A percentile compares a stretch with the other conserved stretches of the same genome.
Evolutionary conservation across 2,797 vertebrate genomes (phyloP).

Genomic region (Acipenser transmontanus): DNA sequence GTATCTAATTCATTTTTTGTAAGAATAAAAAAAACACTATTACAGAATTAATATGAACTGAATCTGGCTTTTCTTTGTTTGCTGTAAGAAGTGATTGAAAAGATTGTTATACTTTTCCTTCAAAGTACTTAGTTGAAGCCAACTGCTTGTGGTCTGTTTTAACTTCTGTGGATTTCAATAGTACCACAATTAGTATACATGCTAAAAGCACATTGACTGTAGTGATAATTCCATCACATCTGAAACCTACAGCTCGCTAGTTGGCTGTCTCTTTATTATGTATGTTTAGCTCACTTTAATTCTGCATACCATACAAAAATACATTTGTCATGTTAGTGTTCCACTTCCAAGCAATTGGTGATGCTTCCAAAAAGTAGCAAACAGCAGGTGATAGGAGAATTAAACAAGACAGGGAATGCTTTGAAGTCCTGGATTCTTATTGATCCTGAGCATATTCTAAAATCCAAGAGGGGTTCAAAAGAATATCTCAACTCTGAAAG

Average conservation of each 20-base stretch:
- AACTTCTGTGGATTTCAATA: no score
- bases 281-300: not conserved
- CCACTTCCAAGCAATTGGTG: slow-evolving; percentile 54
- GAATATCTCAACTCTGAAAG: slow-evolving; percentile 69
- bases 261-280: no score
- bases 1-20: no score
- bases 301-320: not conserved
- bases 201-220: no score
- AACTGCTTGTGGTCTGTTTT: no score
- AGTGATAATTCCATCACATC: no score
- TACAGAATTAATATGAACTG: slow-evolving; percentile 7
- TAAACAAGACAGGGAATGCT: slow-evolving; percentile 53
- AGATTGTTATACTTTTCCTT: no score
- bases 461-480: slow-evolving; percentile 72
- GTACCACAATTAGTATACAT: no score
- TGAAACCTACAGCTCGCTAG: no score
- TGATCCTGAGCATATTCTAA: slow-evolving; percentile 74
- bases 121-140: no score
- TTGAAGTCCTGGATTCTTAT: slow-evolving; percentile 71
- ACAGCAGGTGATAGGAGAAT: slow-evolving; percentile 68
- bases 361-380: slow-evolving; percentile 76
- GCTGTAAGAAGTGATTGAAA: slow-evolving; percentile 4
- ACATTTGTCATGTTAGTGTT: slow-evolving; percentile 16
- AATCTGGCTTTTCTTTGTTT: slow-evolving; percentile 26
- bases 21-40: no score